Conservation (phyloP, 2,797 vertebrate genomes). For the Cryptoblepharus egeriae region DNA sequence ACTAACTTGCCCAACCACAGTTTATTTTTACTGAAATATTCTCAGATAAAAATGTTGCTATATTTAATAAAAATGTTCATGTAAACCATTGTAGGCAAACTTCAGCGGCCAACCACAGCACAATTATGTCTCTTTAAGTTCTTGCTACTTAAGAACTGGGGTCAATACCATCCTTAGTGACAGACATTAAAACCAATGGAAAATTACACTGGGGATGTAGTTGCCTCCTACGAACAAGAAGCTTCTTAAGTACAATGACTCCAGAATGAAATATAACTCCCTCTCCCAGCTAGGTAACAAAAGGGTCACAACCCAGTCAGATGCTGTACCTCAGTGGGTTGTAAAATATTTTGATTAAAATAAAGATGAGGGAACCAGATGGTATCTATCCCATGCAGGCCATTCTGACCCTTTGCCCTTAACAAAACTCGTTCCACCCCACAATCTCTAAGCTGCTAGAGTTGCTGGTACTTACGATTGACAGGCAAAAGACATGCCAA, state of each 20-base stretch:
- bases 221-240: slow-evolving; percentile 31
- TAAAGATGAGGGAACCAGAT: slow-evolving; percentile 38
- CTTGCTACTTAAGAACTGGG: slow-evolving; percentile 2
- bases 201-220: slow-evolving; percentile 16
- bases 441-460: slow-evolving; percentile 19
- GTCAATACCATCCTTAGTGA: slow-evolving; percentile 34
- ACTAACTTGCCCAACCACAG: slow-evolving; percentile 2
- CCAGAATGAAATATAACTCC: slow-evolving; percentile 36
- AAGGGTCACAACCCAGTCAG: slow-evolving; percentile 34
- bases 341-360: slow-evolving; percentile 29
- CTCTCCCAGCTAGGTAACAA: slow-evolving; percentile 21
- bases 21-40: slow-evolving; percentile 18
- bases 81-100: not conserved
- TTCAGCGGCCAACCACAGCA: not conserved
- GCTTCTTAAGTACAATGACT: slow-evolving; percentile 47
- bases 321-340: slow-evolving; percentile 15
- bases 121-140: slow-evolving; percentile 12
- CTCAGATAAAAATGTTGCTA: slow-evolving; percentile 42
- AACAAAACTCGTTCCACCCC: not conserved
- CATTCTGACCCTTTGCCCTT: slow-evolving; percentile 48
- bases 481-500: slow-evolving; percentile 98
- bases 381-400: slow-evolving; percentile 41
- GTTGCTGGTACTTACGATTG: slow-evolving; percentile 93
- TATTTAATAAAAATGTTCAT: slow-evolving; percentile 11
- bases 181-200: slow-evolving; percentile 41